phyloP scores from a whole-genome alignment of 2,797 vertebrate genomes.

The Hypotaenidia philippensis region DNA sequence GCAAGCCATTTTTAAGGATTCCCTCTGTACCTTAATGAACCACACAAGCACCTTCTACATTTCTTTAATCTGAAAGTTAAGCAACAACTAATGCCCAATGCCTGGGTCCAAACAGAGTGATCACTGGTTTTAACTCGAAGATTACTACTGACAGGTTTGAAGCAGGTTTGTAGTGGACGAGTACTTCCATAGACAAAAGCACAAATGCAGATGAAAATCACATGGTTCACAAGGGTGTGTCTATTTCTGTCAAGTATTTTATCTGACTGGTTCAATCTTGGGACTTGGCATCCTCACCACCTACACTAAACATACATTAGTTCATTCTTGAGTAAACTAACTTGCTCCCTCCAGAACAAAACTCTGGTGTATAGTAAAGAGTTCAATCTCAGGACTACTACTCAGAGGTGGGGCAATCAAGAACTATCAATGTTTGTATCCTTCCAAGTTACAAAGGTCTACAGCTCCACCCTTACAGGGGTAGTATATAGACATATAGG shows the following conservation, averaged over 20 bases:
- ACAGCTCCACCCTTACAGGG: fast-evolving
- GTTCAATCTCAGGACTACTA: not conserved
- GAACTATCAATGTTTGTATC: not conserved
- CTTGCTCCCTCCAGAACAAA: not conserved
- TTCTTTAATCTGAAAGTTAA: not conserved
- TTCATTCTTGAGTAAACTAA: not conserved
- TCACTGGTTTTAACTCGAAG: not conserved
- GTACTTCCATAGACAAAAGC: not conserved
- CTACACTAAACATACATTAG: not conserved
- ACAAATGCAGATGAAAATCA: not conserved
- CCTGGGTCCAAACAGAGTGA: not conserved
- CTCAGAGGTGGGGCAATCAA: not conserved
- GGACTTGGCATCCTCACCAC: not conserved
- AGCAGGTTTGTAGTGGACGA: not conserved
- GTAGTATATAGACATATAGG: not conserved
- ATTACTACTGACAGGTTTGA: not conserved
- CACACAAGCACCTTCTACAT: not conserved
- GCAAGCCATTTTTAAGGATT: not conserved
- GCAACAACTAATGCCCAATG: not conserved
- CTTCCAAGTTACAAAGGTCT: not conserved
- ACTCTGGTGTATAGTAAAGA: not conserved
- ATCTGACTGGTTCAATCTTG: not conserved
- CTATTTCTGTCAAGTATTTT: conserved; percentile 22
- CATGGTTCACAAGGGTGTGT: not conserved
- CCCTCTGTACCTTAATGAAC: not conserved